Evolutionary conservation across 2,888 invertebrate species (phyloP), one percentile per base, ranked within the genome.

Genomic region (Caenorhabditis macrosperma): DNA sequence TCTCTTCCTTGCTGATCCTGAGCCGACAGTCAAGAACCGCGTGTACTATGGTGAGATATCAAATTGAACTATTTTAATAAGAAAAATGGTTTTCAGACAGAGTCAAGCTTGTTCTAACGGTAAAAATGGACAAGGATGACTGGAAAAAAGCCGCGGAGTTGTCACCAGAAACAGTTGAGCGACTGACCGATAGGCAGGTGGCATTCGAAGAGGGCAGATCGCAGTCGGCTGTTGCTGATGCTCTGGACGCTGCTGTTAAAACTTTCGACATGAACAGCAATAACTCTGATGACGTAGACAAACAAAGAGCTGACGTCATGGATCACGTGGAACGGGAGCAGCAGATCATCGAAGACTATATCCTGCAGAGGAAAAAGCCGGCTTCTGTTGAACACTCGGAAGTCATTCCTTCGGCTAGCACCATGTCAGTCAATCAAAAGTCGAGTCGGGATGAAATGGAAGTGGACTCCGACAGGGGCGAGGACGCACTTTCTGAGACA

Each of bases 301-400:
- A 26, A 24, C 41, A 46, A 20, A 57, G 74, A n/a, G 74, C 48
- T 12, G 46, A 20, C 10, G 30, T 64, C 0, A 41, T 48, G 30
- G 41, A 74, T 15, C 74, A 64, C 24, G 35, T 59, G 1, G 55
- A 59, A 22, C 7, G 12, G 4, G 64, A 66, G 12, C 74, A 74
- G 7, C 28, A 57, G n/a, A 0, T 59, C 0, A 74, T 74, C 20
- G 74, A 33, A n/a, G 64, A 64, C 5, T 50, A 64, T 6, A 20
- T 74, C 6, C 7, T 48, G 17, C 38, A 12, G 12, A 50, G 48
- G 6, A n/a, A n/a, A 17, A 44, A 55, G 52, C 10, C 20, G 28
- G 10, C 26, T 6, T 12, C 54, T 46, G n/a, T 7, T 35, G 38
- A 12, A 35, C 38, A 35, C 7, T 35, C 38, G 7, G 38, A 5